These are phyloP conservation scores for Platycheirus albimanus DNA, from an alignment of 2,888 invertebrate species.

Conservation along the genomic window DNA sequence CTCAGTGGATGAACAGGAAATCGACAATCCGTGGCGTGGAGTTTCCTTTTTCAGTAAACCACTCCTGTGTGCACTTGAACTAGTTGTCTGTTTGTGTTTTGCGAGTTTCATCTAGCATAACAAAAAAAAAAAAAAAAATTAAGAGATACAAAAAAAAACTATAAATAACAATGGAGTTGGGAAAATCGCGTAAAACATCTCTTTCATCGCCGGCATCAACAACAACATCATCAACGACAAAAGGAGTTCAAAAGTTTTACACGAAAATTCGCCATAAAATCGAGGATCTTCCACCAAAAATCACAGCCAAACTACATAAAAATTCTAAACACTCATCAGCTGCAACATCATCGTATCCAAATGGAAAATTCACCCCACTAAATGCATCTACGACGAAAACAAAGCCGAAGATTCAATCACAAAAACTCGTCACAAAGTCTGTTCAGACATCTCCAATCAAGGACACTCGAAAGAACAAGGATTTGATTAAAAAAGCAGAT, in stretches of 20 bases:
- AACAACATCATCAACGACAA: slow-evolving; percentile 63
- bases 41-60: slow-evolving; percentile 33
- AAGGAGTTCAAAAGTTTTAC: slow-evolving; percentile 79
- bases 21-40: slow-evolving; percentile 25
- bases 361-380: slow-evolving; percentile 62
- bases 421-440: slow-evolving; percentile 59
- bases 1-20: slow-evolving; percentile 62
- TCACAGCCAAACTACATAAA: slow-evolving; percentile 79
- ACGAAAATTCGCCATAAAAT: slow-evolving; percentile 82
- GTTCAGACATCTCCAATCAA: slow-evolving; percentile 64
- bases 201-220: slow-evolving; percentile 44
- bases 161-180: slow-evolving; percentile 68
- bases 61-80: slow-evolving; percentile 59
- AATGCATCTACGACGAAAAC: slow-evolving; percentile 30
- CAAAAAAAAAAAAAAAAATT: slow-evolving; percentile 9
- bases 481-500: slow-evolving; percentile 23
- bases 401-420: slow-evolving; percentile 46
- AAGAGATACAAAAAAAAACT: slow-evolving; percentile 3
- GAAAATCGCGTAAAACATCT: slow-evolving; percentile 63
- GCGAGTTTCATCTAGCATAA: slow-evolving; percentile 3
- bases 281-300: slow-evolving; percentile 81
- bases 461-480: slow-evolving; percentile 59
- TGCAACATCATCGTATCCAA: slow-evolving; percentile 42
- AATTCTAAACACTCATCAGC: slow-evolving; percentile 78
- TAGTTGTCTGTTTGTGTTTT: slow-evolving; percentile 39